phyloP scores from a whole-genome alignment of 30 jellyfish, hydroid and myxozoan genomes.

The Chrysaora quinquecirrha region DNA sequence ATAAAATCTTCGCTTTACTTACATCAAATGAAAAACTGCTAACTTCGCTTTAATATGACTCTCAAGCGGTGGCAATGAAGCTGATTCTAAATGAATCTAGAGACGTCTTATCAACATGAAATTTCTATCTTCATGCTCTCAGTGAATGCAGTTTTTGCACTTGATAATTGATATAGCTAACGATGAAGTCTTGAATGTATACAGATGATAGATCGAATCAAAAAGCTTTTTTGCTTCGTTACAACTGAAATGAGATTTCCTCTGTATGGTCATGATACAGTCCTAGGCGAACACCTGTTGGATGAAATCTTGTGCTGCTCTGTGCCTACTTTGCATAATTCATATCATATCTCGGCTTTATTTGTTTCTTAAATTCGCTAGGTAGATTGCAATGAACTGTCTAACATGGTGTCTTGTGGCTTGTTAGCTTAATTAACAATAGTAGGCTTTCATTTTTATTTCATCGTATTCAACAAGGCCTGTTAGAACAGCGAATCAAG shows the following conservation, averaged over 20 bases:
- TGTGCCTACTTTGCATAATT: constrained; percentile 47
- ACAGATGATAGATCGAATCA: too few relatives aligned
- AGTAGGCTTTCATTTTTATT: constrained; percentile 28
- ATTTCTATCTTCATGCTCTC: too few relatives aligned
- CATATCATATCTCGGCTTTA: constrained; percentile 45
- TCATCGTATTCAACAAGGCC: constrained; percentile 54
- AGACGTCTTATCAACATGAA: too few relatives aligned
- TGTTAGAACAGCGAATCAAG: neutral
- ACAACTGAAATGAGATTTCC: neutral
- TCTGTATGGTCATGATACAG: constrained; percentile 40
- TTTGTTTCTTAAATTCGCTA: constrained; percentile 40
- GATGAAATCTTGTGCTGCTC: constrained; percentile 29
- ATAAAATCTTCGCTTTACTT: too few relatives aligned
- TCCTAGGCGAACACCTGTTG: constrained; percentile 56
- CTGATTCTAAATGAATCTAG: too few relatives aligned
- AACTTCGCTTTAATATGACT: too few relatives aligned
- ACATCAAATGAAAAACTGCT: too few relatives aligned
- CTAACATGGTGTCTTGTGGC: constrained; percentile 50
- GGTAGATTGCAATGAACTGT: neutral
- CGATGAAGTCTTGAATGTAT: too few relatives aligned
- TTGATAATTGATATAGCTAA: too few relatives aligned
- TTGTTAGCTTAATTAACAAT: constrained; percentile 51
- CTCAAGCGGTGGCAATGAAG: too few relatives aligned
- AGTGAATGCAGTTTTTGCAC: too few relatives aligned
- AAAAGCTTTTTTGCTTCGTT: neutral